Evolutionary conservation across 1,140 invertebrate genomes (phyloP).

Genomic region (Hypothenemus hampei): DNA sequence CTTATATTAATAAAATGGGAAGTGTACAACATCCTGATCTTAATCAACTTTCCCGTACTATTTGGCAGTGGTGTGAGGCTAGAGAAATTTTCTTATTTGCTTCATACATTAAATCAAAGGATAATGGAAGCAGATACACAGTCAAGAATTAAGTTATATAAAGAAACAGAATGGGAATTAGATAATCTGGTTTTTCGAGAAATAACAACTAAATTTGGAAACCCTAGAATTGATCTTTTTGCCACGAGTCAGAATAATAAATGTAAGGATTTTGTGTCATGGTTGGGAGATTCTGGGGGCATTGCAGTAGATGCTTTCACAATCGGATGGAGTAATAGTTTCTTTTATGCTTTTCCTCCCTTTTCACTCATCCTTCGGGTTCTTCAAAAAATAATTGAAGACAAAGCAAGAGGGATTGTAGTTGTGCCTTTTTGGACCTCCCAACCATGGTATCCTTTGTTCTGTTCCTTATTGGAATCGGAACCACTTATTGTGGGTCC

Average conservation of each 20-base stretch:
- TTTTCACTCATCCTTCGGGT: too few species aligned
- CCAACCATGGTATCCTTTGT: too few species aligned
- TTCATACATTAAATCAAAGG: slow-evolving; percentile 3
- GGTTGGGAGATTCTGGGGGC: too few species aligned
- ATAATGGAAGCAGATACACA: slow-evolving; percentile 5
- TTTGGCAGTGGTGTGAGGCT: slow-evolving; percentile 9
- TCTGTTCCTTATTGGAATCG: too few species aligned
- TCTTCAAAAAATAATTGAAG: too few species aligned
- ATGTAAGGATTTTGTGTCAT: too few species aligned
- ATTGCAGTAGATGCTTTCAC: too few species aligned
- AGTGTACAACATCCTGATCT: slow-evolving; percentile 1
- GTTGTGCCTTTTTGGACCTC: too few species aligned
- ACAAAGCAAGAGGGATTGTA: too few species aligned
- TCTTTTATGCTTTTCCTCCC: too few species aligned
- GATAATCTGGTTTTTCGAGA: neutral
- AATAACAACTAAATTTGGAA: neutral
- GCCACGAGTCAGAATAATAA: neutral
- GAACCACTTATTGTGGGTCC: too few species aligned
- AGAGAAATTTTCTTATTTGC: slow-evolving; percentile 1
- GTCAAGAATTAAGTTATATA: neutral
- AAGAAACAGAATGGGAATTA: slow-evolving; percentile 6
- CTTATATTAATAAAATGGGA: slow-evolving; percentile 10
- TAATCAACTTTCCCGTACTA: neutral
- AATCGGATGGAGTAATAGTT: too few species aligned
- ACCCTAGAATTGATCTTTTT: neutral